Percentiles rank a stretch among this genome's conserved stretches.
Evolutionary conservation across 2,888 invertebrate genomes (phyloP).

Genomic region (Drosophila niveifrons): DNA sequence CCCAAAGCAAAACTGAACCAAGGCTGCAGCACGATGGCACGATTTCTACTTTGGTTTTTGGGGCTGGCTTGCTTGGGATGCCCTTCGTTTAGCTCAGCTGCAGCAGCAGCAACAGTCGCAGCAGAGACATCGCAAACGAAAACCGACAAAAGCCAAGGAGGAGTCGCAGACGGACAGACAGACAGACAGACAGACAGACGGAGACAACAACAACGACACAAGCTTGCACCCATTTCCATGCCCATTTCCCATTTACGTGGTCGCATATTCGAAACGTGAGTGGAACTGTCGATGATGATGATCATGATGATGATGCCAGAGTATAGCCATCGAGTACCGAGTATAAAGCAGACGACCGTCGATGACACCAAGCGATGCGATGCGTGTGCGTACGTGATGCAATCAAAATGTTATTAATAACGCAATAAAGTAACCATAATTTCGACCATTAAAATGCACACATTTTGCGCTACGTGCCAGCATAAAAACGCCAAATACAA

Average conservation of each 20-base stretch:
- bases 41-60: constrained; percentile 72
- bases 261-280: constrained; percentile 65
- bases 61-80: constrained; percentile 56
- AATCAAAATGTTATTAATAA: constrained; percentile 80
- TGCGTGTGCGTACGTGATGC: constrained; percentile 76
- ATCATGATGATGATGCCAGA: not conserved
- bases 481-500: constrained; percentile 34
- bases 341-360: constrained; percentile 6
- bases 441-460: constrained; percentile 79
- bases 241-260: constrained; percentile 73
- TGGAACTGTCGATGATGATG: constrained; percentile 12
- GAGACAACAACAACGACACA: constrained; percentile 1
- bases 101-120: constrained; percentile 2
- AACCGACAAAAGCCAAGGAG: constrained; percentile 47
- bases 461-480: constrained; percentile 70
- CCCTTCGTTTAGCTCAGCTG: constrained; percentile 53
- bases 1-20: constrained; percentile 47
- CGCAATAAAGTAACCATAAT: constrained; percentile 79
- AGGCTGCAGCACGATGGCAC: constrained; percentile 64
- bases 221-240: constrained; percentile 70
- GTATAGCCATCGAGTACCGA: too few species aligned
- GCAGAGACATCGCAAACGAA: constrained; percentile 4
- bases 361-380: constrained; percentile 51
- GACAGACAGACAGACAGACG: not conserved
- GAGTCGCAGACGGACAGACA: constrained; percentile 26